These are phyloP conservation scores for Philopedon plagiatum DNA, from an alignment of 2,888 invertebrate genomes.

Conservation along the genomic window DNA sequence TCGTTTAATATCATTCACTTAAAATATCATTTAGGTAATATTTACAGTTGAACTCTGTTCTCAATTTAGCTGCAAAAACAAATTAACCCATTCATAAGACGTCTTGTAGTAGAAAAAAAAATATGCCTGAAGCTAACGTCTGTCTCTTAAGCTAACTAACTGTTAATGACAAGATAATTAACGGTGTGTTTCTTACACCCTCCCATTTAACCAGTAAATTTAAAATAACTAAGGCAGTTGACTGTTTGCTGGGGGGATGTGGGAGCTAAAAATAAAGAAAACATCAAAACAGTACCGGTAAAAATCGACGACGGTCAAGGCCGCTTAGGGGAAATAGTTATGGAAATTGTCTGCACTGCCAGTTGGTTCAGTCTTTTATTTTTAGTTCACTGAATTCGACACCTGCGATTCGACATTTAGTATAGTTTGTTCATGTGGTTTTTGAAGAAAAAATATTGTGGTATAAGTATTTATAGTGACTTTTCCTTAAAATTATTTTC, in stretches of 20 bases:
- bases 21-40: neutral
- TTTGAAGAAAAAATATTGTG: too few relatives aligned
- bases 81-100: neutral
- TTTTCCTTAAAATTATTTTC: too few relatives aligned
- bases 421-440: too few relatives aligned
- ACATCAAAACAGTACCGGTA: slow-evolving; percentile 20
- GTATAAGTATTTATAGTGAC: too few relatives aligned
- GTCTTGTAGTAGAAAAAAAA: neutral
- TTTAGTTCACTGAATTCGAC: neutral
- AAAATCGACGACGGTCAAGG: slow-evolving; percentile 23
- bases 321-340: slow-evolving; percentile 19
- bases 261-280: slow-evolving; percentile 35
- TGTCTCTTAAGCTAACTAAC: slow-evolving; percentile 12
- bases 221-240: slow-evolving; percentile 35
- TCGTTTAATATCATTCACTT: too few relatives aligned
- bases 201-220: slow-evolving; percentile 31
- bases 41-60: neutral
- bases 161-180: slow-evolving; percentile 36
- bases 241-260: slow-evolving; percentile 31
- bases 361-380: slow-evolving; percentile 10
- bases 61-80: neutral
- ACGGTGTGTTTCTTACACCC: slow-evolving; percentile 24
- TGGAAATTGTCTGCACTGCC: neutral
- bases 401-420: neutral
- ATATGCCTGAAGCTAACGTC: slow-evolving; percentile 5